phyloP scores from a whole-genome alignment of 2,888 invertebrate genomes.

The Eucera pruinosa region DNA sequence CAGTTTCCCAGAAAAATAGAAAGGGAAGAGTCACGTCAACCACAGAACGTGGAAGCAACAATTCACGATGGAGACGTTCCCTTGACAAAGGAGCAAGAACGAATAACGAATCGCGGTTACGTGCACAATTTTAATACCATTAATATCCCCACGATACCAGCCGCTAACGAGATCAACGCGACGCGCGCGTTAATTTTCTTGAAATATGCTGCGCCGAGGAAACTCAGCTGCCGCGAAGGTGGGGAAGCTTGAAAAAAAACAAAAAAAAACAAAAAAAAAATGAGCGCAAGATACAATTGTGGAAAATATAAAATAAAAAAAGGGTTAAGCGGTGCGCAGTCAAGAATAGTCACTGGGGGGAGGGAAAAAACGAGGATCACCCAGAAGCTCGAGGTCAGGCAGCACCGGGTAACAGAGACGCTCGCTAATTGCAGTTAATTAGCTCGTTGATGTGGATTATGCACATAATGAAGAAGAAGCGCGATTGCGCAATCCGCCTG shows the following conservation, averaged over 20 bases:
- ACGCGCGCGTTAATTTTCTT: constrained; percentile 60
- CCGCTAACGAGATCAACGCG: constrained; percentile 56
- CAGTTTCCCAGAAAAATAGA: constrained; percentile 11
- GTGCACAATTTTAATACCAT: constrained; percentile 66
- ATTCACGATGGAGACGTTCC: constrained; percentile 2
- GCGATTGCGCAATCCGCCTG: constrained; percentile 30
- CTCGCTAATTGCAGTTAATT: constrained; percentile 73
- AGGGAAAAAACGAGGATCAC: constrained; percentile 2
- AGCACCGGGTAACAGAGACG: constrained; percentile 4
- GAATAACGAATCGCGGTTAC: constrained; percentile 43
- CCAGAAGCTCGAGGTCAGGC: constrained; percentile 34
- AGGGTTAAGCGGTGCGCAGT: background rate
- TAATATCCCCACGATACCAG: constrained; percentile 50
- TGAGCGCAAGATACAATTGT: background rate
- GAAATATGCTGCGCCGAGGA: constrained; percentile 30
- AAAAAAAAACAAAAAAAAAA: background rate
- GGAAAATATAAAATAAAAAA: background rate
- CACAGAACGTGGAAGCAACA: background rate
- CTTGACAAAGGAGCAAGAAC: constrained; percentile 1
- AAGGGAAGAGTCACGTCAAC: background rate
- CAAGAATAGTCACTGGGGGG: background rate
- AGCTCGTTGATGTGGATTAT: constrained; percentile 68
- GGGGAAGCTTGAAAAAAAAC: background rate
- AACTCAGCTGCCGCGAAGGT: background rate
- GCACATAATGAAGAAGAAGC: constrained; percentile 51